These are phyloP conservation scores for Sicus ferrugineus DNA, from an alignment of 2,888 invertebrate genomes.

Conservation along the genomic window DNA sequence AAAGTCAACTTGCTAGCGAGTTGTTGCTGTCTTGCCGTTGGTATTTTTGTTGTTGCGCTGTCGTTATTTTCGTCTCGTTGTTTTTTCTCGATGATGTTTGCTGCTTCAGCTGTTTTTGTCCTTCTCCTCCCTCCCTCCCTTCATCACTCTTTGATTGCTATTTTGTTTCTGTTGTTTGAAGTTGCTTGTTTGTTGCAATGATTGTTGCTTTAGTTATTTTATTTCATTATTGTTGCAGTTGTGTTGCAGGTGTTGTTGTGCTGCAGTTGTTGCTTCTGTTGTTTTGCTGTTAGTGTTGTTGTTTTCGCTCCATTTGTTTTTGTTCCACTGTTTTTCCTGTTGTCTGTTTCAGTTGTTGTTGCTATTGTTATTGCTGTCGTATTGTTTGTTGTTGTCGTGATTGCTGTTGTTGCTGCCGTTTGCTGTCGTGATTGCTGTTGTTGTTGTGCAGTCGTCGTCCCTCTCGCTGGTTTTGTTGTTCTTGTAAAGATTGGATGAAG, in stretches of 20 bases:
- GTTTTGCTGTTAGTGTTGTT: too few species aligned
- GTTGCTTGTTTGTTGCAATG: too few species aligned
- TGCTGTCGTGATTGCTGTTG: constrained; percentile 15
- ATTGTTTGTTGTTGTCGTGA: background rate
- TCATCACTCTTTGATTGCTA: too few species aligned
- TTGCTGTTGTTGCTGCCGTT: constrained; percentile 16
- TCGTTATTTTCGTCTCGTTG: too few species aligned
- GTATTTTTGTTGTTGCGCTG: background rate
- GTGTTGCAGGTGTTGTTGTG: constrained; percentile 9
- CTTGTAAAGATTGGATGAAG: too few species aligned
- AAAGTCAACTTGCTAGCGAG: constrained; percentile 46
- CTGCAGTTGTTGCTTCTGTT: constrained; percentile 45
- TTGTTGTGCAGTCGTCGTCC: too few species aligned
- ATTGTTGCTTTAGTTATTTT: too few species aligned
- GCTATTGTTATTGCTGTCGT: background rate
- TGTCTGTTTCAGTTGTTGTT: background rate
- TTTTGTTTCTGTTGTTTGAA: too few species aligned
- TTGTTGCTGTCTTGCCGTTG: constrained; percentile 27
- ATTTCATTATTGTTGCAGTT: too few species aligned
- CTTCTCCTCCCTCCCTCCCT: too few species aligned
- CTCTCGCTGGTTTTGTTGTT: background rate
- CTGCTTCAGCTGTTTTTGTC: too few species aligned
- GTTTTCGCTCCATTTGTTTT: constrained; percentile 53
- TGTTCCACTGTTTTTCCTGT: constrained; percentile 1
- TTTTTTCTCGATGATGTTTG: too few species aligned